Conservation (phyloP, 2,888 invertebrate genomes). For the Catocala nupta region DNA sequence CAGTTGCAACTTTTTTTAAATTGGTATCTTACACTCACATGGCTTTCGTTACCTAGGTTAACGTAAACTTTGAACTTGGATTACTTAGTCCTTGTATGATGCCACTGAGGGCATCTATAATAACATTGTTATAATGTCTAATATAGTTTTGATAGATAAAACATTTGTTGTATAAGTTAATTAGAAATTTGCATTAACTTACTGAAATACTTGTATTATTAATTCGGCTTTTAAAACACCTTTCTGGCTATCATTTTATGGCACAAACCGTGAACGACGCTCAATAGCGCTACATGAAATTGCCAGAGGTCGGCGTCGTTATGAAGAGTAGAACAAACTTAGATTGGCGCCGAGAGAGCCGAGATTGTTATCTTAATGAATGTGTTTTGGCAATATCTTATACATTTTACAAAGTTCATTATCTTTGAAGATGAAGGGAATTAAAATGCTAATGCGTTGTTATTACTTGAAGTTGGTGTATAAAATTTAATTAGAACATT, state of each 20-base stretch:
- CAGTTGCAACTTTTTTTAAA: too few species aligned
- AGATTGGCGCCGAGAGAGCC: constrained; percentile 56
- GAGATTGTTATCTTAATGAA: constrained; percentile 64
- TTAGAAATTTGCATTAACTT: too few species aligned
- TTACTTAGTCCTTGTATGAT: too few species aligned
- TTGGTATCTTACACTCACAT: too few species aligned
- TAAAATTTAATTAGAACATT: neutral
- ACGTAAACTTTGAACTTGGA: too few species aligned
- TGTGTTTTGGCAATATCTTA: constrained; percentile 51
- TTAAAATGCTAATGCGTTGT: constrained; percentile 17
- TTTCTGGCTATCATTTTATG: neutral
- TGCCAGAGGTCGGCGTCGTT: constrained; percentile 57
- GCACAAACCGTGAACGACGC: neutral
- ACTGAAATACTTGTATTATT: too few species aligned
- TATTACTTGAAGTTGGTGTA: constrained; percentile 9
- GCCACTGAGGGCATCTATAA: too few species aligned
- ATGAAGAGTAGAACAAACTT: constrained; percentile 66
- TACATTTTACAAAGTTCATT: constrained; percentile 39
- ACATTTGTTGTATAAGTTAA: too few species aligned
- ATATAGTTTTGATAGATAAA: too few species aligned
- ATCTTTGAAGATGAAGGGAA: constrained; percentile 24
- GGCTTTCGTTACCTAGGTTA: too few species aligned
- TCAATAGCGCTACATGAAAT: constrained; percentile 50
- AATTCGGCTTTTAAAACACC: neutral
- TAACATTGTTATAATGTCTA: too few species aligned